Conservation (phyloP, 2,113 vertebrate species). For the Thamnaconus septentrionalis region DNA sequence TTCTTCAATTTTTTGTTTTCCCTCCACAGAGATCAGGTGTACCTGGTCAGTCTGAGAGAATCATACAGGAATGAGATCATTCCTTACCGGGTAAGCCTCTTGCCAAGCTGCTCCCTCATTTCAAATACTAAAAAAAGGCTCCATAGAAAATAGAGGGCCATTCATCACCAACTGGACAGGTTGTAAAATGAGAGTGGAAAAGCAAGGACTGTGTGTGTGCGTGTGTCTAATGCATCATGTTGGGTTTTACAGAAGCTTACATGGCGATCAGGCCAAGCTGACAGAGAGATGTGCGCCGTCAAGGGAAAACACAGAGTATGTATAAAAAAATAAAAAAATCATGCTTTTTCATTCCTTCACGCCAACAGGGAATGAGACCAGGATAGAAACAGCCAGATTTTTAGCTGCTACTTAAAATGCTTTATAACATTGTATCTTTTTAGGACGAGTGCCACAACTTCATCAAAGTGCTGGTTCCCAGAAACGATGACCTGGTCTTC, state of each 20-base stretch:
- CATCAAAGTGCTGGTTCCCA: constrained; percentile 97
- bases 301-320: constrained; percentile 97
- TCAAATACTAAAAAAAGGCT: constrained; percentile 30
- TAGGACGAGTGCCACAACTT: constrained; percentile 99
- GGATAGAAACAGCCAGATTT: too few species aligned
- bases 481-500: constrained; percentile 96
- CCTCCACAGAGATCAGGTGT: constrained; percentile 93
- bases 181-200: constrained; percentile 52
- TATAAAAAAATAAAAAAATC: constrained; percentile 12
- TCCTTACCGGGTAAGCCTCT: constrained; percentile 88
- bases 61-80: constrained; percentile 92
- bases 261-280: constrained; percentile 92
- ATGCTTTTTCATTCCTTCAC: too few species aligned
- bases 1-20: constrained; percentile 31
- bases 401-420: constrained; percentile 4
- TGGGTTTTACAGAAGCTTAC: constrained; percentile 86
- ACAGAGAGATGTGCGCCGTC: constrained; percentile 94
- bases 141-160: constrained; percentile 49
- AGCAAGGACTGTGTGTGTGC: constrained; percentile 5
- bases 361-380: background rate
- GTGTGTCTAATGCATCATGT: constrained; percentile 28
- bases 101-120: constrained; percentile 36
- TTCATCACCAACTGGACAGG: constrained; percentile 54
- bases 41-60: constrained; percentile 95
- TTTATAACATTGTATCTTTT: constrained; percentile 16